Evolutionary conservation across 2,113 vertebrate species (phyloP).

Genomic region (Pluvianellus socialis): DNA sequence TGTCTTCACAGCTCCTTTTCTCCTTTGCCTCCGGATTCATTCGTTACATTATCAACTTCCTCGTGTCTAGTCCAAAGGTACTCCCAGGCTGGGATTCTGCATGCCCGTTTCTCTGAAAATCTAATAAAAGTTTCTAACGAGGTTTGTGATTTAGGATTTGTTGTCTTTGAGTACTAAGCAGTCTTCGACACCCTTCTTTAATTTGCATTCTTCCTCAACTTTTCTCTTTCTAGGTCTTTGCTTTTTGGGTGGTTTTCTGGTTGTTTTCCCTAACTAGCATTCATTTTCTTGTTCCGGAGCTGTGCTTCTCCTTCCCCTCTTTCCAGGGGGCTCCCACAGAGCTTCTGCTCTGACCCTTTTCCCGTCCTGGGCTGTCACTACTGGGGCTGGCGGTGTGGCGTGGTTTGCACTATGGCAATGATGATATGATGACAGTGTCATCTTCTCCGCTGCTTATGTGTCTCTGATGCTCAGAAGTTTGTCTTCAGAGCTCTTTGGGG

Average conservation of each 20-base stretch:
- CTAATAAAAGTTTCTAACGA: background rate
- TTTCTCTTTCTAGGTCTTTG: background rate
- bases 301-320: background rate
- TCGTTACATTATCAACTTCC: background rate
- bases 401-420: background rate
- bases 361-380: background rate
- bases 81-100: background rate
- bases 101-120: background rate
- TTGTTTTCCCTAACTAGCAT: background rate
- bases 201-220: background rate
- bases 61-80: background rate
- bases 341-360: background rate
- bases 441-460: background rate
- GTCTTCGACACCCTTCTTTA: background rate
- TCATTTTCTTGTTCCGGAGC: background rate
- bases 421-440: fast-evolving
- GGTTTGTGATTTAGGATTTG: background rate
- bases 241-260: background rate
- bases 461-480: background rate
- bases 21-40: background rate
- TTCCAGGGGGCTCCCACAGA: background rate
- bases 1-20: background rate
- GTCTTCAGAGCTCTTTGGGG: background rate
- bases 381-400: background rate
- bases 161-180: background rate